Evolutionary conservation across 2,888 invertebrate genomes (phyloP).

Genomic region (Leucoptera coffeella): DNA sequence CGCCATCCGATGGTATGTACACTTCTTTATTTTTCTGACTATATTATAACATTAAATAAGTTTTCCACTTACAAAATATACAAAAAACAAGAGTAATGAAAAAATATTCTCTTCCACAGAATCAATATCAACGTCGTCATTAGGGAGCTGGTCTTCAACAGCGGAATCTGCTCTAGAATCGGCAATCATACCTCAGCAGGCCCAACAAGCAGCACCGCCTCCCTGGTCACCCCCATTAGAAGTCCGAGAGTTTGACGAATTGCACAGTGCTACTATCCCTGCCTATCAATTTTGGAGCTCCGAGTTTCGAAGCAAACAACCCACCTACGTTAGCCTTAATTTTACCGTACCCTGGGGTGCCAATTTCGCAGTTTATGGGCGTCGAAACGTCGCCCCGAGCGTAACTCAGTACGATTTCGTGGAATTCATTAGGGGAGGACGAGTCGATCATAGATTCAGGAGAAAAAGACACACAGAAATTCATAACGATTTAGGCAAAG

Average conservation of each 20-base stretch:
- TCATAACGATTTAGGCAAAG: conserved; percentile 46
- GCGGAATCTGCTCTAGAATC: conserved; percentile 50
- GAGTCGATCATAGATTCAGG: conserved; percentile 70
- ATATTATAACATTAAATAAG: not conserved
- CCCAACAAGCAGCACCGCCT: conserved; percentile 69
- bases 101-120: conserved; percentile 39
- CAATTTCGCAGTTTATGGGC: conserved; percentile 92
- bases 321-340: conserved; percentile 82
- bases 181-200: conserved; percentile 57
- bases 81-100: not conserved
- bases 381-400: conserved; percentile 91
- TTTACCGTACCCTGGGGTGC: conserved; percentile 89
- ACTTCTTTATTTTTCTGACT: conserved; percentile 1
- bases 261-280: conserved; percentile 78
- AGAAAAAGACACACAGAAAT: conserved; percentile 25
- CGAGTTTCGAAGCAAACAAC: conserved; percentile 86
- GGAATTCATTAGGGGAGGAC: conserved; percentile 84
- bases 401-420: conserved; percentile 96
- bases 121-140: conserved; percentile 53
- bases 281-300: conserved; percentile 92
- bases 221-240: conserved; percentile 74
- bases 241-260: conserved; percentile 77
- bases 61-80: not conserved
- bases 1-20: conserved; percentile 38
- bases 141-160: conserved; percentile 46